Percentiles rank a stretch among this genome's conserved stretches.
These are phyloP conservation scores for Lichenostomus cassidix DNA, from an alignment of 2,113 vertebrate genomes.

Conservation along the genomic window DNA sequence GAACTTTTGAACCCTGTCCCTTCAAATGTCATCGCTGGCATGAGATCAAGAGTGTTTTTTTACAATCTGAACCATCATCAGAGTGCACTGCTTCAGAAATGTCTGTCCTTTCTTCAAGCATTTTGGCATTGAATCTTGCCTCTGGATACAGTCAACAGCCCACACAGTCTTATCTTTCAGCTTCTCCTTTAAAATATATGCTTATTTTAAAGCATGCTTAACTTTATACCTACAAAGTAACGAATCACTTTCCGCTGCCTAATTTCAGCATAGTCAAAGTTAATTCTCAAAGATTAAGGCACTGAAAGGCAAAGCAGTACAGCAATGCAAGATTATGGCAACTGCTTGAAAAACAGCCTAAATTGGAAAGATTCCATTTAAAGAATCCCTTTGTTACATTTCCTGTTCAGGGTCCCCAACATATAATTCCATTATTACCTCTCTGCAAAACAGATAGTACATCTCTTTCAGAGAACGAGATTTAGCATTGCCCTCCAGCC, in stretches of 20 bases:
- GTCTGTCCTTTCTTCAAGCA: not conserved
- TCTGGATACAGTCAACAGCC: not conserved
- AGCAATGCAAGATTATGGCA: not conserved
- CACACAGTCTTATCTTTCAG: not conserved
- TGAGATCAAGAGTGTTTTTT: not conserved
- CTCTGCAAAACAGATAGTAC: not conserved
- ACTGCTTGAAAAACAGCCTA: constrained; percentile 10
- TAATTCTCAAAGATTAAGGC: constrained; percentile 33
- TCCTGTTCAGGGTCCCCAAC: not conserved
- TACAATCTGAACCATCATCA: not conserved
- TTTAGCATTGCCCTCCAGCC: not conserved
- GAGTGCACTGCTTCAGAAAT: not conserved
- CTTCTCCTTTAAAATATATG: not conserved
- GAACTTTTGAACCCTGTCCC: not conserved
- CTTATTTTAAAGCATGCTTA: not conserved
- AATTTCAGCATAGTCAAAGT: not conserved
- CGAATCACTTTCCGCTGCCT: not conserved
- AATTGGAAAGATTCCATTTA: constrained; percentile 29
- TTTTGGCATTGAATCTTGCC: not conserved
- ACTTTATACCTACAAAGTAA: not conserved
- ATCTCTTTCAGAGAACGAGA: not conserved
- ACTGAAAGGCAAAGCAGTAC: not conserved
- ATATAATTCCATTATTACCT: not conserved
- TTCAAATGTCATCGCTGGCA: not conserved
- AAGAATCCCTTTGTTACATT: not conserved